phyloP scores from a whole-genome alignment of 2,113 vertebrate species.

The human region GRCh38 chr14:22357001-22357500 shows the following conservation, averaged over 20 bases:
- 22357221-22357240: conserved; percentile 12
- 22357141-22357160: background rate
- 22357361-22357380: too few species aligned
- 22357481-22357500: background rate
- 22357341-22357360: too few species aligned
- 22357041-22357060: background rate
- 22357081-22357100: background rate
- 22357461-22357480: background rate
- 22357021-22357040: background rate
- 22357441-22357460: background rate
- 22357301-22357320: too few species aligned
- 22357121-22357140: background rate
- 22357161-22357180: background rate
- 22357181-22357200: background rate
- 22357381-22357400: too few species aligned
- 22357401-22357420: too few species aligned
- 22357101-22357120: background rate
- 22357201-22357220: background rate
- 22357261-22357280: too few species aligned
- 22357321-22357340: too few species aligned
- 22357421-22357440: conserved; percentile 74
- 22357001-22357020: background rate
- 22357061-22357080: background rate
- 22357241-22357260: background rate
- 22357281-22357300: too few species aligned